Evolutionary conservation across 1,140 invertebrate genomes (phyloP).

Genomic region (Gonatopus flavifemur): DNA sequence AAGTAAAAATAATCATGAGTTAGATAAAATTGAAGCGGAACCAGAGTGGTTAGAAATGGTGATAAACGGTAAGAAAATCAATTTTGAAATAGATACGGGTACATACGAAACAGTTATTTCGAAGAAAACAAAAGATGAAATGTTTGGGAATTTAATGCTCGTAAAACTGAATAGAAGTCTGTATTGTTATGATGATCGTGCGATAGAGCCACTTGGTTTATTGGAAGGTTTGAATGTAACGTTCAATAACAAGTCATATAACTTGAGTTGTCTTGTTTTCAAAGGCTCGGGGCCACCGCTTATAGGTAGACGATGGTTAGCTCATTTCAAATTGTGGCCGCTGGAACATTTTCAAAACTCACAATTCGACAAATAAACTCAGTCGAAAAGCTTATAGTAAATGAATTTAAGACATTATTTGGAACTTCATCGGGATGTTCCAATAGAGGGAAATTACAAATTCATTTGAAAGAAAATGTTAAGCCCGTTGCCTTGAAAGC

Average conservation of each 20-base stretch:
- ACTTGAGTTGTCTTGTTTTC: constrained; percentile 24
- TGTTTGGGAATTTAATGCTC: neutral
- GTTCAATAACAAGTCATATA: neutral
- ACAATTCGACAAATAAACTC: too few species aligned
- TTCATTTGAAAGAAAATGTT: constrained; percentile 26
- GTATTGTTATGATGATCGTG: neutral
- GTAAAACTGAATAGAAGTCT: constrained; percentile 5
- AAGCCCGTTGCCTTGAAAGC: constrained; percentile 39
- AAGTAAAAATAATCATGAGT: neutral
- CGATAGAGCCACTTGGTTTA: neutral
- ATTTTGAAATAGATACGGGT: constrained; percentile 10
- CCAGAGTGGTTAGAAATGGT: constrained; percentile 1
- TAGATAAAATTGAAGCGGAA: too few species aligned
- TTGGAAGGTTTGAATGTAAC: constrained; percentile 6
- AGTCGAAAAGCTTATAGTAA: too few species aligned
- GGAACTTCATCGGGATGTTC: neutral
- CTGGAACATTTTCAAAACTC: too few species aligned
- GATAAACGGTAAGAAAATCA: constrained; percentile 1
- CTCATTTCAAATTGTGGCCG: constrained; percentile 13
- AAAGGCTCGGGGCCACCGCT: constrained; percentile 26
- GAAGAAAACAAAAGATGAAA: neutral
- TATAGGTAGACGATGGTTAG: constrained; percentile 21
- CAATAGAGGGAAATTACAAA: neutral
- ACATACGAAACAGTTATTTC: constrained; percentile 5
- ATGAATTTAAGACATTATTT: neutral